Evolutionary conservation across 2,113 vertebrate genomes (phyloP).

Genomic region (Aegithalos caudatus): DNA sequence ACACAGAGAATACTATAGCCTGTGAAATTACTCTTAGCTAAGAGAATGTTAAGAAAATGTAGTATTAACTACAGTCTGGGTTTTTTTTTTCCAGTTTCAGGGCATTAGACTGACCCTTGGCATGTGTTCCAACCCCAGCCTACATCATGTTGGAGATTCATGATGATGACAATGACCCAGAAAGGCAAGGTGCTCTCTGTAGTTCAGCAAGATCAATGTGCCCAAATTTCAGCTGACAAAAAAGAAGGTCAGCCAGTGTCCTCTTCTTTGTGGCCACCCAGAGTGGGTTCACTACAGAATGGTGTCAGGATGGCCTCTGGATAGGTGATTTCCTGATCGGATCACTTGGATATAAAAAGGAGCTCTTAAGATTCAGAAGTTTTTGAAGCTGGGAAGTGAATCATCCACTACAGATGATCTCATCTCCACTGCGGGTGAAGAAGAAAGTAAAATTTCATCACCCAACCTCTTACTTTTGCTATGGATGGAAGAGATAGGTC

Average conservation of each 20-base stretch:
- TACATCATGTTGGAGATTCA: neutral
- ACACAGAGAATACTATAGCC: neutral
- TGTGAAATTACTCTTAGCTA: neutral
- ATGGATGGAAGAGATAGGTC: neutral
- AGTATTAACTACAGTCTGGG: neutral
- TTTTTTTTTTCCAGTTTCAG: neutral
- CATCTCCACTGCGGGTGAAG: neutral
- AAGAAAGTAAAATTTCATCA: neutral
- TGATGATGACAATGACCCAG: neutral
- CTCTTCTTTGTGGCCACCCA: neutral
- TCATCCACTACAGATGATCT: neutral
- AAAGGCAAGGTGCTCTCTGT: neutral
- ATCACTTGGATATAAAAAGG: neutral
- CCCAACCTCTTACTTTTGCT: neutral
- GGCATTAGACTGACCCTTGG: neutral
- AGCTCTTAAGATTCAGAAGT: neutral
- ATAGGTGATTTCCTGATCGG: neutral
- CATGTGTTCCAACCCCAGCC: neutral
- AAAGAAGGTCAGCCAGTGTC: neutral
- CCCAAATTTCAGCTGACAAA: neutral
- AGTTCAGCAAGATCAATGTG: neutral
- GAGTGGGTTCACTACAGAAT: neutral
- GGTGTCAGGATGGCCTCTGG: neutral
- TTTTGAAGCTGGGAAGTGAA: neutral
- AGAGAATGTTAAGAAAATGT: neutral